Conservation (phyloP, 2,113 vertebrate species). For the Paramormyrops kingsleyae region DNA sequence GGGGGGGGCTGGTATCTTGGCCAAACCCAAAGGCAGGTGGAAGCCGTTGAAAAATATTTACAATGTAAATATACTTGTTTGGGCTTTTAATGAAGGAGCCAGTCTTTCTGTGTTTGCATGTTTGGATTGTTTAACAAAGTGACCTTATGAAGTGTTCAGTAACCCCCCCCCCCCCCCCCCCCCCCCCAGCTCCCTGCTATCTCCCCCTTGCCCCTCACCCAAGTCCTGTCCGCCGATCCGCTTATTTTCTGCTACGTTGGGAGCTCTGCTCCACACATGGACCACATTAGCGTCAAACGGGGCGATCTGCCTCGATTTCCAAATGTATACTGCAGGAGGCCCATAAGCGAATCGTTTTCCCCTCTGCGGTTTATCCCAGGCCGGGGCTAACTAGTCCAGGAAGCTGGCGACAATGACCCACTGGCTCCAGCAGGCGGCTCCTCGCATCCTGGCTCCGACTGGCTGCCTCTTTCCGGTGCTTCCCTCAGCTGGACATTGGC, state of each 20-base stretch:
- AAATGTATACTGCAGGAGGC: conserved; percentile 22
- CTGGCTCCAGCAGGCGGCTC: not conserved
- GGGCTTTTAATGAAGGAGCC: not conserved
- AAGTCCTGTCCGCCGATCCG: not conserved
- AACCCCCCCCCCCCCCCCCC: not conserved
- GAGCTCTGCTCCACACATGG: conserved; percentile 32
- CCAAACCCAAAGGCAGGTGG: not conserved
- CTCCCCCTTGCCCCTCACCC: not conserved
- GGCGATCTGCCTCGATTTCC: conserved; percentile 18
- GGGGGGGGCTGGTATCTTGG: not conserved
- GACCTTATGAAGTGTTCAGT: not conserved
- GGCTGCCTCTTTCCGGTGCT: not conserved
- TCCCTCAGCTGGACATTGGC: not conserved
- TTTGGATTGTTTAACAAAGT: not conserved
- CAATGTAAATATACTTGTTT: not conserved
- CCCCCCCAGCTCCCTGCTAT: not conserved
- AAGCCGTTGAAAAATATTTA: not conserved
- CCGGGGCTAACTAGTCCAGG: conserved; percentile 18
- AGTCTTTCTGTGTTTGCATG: not conserved
- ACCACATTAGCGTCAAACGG: conserved; percentile 31
- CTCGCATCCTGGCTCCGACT: not conserved
- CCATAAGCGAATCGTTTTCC: conserved; percentile 25
- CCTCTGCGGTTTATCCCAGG: conserved; percentile 7
- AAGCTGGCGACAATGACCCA: conserved; percentile 3
- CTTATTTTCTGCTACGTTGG: conserved; percentile 38